A percentile compares a stretch with the other conserved stretches of the same genome.
Conservation (phyloP, 2,888 invertebrate genomes). For the Calameuta pallipes region DNA sequence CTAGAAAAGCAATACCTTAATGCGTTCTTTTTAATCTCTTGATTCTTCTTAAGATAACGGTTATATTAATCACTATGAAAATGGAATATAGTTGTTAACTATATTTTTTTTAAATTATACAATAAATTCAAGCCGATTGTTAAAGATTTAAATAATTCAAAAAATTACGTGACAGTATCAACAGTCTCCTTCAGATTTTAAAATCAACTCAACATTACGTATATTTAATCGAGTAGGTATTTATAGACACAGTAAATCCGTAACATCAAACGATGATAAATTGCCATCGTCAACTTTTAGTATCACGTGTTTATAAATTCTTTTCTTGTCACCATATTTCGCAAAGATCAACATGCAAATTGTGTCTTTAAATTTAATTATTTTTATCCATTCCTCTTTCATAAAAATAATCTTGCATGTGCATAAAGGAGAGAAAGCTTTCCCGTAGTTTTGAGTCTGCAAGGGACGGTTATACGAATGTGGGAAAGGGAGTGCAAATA, state of each 20-base stretch:
- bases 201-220: neutral
- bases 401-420: neutral
- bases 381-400: neutral
- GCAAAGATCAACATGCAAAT: neutral
- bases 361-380: neutral
- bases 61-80: neutral
- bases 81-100: neutral
- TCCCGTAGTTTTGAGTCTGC: neutral
- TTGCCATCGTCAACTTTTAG: neutral
- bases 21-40: neutral
- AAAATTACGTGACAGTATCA: neutral
- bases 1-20: neutral
- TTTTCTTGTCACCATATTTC: neutral
- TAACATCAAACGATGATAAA: neutral
- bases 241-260: no score
- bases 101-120: neutral
- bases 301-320: neutral
- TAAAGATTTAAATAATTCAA: neutral
- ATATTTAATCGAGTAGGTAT: no score
- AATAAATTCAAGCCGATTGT: neutral
- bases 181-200: neutral
- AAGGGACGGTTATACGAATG: neutral
- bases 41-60: neutral
- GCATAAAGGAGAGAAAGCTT: neutral
- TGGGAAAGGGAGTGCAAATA: neutral